A percentile compares a stretch with the other conserved stretches of the same genome.
Evolutionary conservation across 2,113 vertebrate species (phyloP).

Genomic region (Sturnus vulgaris): DNA sequence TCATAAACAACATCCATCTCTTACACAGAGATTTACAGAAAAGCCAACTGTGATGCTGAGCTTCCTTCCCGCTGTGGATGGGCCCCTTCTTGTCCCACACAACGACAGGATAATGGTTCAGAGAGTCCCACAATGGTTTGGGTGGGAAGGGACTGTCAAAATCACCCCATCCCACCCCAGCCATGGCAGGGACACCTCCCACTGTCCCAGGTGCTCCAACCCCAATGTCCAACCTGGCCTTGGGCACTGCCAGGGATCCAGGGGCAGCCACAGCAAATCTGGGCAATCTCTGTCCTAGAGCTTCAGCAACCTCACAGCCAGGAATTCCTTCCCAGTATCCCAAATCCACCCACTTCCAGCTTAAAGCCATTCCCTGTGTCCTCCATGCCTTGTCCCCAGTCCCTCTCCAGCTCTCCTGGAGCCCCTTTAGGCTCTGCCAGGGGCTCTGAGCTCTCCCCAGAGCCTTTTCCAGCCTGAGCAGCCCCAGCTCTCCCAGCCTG

Average conservation of each 20-base stretch:
- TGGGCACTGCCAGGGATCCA: background rate
- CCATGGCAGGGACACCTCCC: background rate
- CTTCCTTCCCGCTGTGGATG: accelerated
- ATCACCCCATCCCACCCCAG: accelerated
- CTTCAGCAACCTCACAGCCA: accelerated
- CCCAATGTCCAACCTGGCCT: background rate
- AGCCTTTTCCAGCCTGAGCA: background rate
- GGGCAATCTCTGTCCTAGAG: accelerated
- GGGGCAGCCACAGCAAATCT: background rate
- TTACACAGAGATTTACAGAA: background rate
- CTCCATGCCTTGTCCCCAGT: background rate
- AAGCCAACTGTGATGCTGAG: accelerated
- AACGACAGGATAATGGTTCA: accelerated
- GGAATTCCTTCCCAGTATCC: background rate
- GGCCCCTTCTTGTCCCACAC: accelerated
- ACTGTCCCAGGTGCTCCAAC: background rate
- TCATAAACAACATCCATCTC: background rate
- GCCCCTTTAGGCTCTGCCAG: accelerated
- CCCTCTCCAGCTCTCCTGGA: background rate
- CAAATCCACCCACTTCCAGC: accelerated
- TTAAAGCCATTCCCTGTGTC: background rate
- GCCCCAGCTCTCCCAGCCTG: background rate
- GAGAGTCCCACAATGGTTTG: background rate
- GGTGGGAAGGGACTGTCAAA: background rate
- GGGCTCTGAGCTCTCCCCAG: accelerated